A percentile compares a stretch with the other conserved stretches of the same genome.
Conservation (phyloP, 2,113 vertebrate species). For the Pterocles gutturalis region DNA sequence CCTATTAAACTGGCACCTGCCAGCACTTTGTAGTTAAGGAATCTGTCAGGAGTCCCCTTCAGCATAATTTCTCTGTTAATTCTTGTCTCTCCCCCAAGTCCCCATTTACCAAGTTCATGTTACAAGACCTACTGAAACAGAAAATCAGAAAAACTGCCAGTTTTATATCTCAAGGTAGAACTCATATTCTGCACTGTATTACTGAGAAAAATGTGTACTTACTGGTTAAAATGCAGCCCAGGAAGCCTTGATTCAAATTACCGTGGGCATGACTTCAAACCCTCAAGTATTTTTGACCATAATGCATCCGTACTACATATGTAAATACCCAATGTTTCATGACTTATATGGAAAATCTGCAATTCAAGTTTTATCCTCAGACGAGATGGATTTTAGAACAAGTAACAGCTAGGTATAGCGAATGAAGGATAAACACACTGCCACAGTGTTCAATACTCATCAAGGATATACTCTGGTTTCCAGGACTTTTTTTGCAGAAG, state of each 20-base stretch:
- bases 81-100: not conserved
- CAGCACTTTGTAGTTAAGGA: slow-evolving; percentile 62
- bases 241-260: not conserved
- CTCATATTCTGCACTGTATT: not conserved
- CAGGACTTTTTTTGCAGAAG: not conserved
- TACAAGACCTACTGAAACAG: not conserved
- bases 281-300: not conserved
- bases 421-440: not conserved
- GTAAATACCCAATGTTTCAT: not conserved
- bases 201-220: not conserved
- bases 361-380: slow-evolving; percentile 8
- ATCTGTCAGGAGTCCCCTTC: slow-evolving; percentile 41
- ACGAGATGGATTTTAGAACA: not conserved
- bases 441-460: not conserved
- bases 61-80: not conserved
- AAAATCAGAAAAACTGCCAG: not conserved
- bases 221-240: not conserved
- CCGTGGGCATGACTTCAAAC: not conserved
- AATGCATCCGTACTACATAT: not conserved
- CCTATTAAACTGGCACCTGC: slow-evolving; percentile 75
- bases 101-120: not conserved
- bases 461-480: not conserved
- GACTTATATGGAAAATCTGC: not conserved
- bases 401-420: not conserved
- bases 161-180: not conserved